Evolutionary conservation across 2,888 invertebrate genomes (phyloP), one percentile per base, ranked within the genome.

Genomic region (Campaea margaritaria): DNA sequence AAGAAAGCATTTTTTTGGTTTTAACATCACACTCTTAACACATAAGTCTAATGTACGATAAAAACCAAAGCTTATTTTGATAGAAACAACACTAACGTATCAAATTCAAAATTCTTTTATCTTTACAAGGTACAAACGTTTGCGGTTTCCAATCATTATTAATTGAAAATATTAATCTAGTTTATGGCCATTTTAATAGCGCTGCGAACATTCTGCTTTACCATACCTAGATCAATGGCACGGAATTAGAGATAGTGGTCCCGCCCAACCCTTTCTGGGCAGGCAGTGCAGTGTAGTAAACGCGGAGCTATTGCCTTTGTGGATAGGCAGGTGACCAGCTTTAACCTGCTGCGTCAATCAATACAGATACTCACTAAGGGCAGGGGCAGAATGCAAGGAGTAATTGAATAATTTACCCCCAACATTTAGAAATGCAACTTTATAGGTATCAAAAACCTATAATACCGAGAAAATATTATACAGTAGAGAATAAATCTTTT

Each of bases 271-370:
- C 62, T 68, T 60, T 48, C 48, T 46, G 52, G 54, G 48, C 54
- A 60, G n/a, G 51, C 46, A 58, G n/a, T n/a, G n/a, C n/a, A n/a
- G n/a, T n/a, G n/a, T n/a, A n/a, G 68, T 68, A 68, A 70, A 67
- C 70, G 62, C 65, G 70, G 66, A 61, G 71, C 63, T 67, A 73
- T 74, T 76, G 72, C 69, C 68, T 69, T 57, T 68, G 64, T 63
- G 58, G 69, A 66, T 61, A 63, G 68, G 67, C 67, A 65, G 66
- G 67, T 65, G 62, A 65, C 54, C 60, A 53, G 67, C 64, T 68
- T 66, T 74, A 76, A 74, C 75, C 76, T 65, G 72, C 74, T 65
- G 67, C 78, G 69, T 77, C 68, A 65, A 70, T 60, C 51, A 41
- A 15, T 31, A 5, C 57, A 54, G 57, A 28, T 41, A 15, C 51